Evolutionary conservation across 2,113 vertebrate genomes (phyloP), one percentile per base, ranked within the genome.

Genomic region (Clarias batrachus): DNA sequence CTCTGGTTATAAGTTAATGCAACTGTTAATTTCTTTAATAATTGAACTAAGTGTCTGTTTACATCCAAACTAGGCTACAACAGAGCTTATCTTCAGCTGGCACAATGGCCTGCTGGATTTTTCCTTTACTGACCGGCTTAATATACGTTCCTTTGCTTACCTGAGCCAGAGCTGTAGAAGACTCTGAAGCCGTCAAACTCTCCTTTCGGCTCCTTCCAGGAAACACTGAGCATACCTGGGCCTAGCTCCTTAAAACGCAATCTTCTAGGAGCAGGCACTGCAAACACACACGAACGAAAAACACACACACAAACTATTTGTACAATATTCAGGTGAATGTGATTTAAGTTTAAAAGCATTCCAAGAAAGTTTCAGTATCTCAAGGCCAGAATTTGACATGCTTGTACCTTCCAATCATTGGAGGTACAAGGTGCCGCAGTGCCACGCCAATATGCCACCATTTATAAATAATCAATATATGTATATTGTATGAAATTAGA

Each of bases 121-220:
- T 14, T 30, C 13, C 59, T 59, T 33, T 17, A 78, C 12, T 33
- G 27, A 59, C n/a, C 19, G 41, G 27, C 1, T 23, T 37, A 13
- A 80, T 60, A 80, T 13, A 81, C 0, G 17, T 71, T 17, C 21
- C 8, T 70, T 12, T 37, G 10, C 92, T 92, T 77, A 96, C 95
- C 95, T 91, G 94, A 91, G 3, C 14, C 73, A 5, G 90, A 85
- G 90, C 19, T 89, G 91, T 94, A 95, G 70, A 86, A 17, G 9
- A 95, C 90, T 56, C 85, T 92, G 91, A 94, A 96, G 89, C 92
- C 52, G 9, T 95, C 94, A 81, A 94, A 93, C 74, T 90, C 89
- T 91, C 94, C 94, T 89, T 88, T 94, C 0, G 95, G 95, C 54
- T 95, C 93, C 16, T 94, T 96, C 95, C 95, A 96, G 0, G 91